Evolutionary conservation across 2,113 vertebrate species (phyloP).

Genomic region (Tychaedon coryphoeus): DNA sequence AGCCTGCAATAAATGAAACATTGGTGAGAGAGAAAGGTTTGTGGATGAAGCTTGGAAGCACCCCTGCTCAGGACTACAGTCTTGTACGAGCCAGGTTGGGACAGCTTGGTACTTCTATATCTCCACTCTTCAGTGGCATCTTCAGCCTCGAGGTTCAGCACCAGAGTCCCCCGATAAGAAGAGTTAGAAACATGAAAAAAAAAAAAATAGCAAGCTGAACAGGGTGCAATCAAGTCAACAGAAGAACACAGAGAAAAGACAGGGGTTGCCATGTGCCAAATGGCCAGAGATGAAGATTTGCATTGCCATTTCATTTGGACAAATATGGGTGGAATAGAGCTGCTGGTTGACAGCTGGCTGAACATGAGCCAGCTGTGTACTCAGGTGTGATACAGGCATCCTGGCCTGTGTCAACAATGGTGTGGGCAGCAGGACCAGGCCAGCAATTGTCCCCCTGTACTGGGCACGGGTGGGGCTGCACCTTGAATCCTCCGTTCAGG

Average conservation of each 20-base stretch:
- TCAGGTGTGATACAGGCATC: neutral
- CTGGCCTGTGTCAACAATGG: neutral
- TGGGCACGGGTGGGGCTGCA: neutral
- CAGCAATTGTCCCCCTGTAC: neutral
- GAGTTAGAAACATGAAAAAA: neutral
- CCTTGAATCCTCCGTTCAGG: neutral
- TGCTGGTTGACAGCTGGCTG: neutral
- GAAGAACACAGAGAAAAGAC: neutral
- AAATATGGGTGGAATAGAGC: neutral
- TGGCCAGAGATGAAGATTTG: neutral
- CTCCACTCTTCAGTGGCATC: neutral
- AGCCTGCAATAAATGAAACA: constrained; percentile 16
- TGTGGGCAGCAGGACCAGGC: neutral
- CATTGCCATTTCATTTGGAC: neutral
- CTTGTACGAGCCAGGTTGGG: neutral
- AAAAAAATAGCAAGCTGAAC: neutral
- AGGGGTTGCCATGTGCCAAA: neutral
- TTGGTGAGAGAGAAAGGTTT: neutral
- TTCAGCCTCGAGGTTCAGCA: neutral
- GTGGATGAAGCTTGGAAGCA: neutral
- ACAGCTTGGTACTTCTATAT: neutral
- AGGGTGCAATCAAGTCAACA: neutral
- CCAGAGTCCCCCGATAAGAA: accelerated
- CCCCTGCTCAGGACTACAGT: neutral
- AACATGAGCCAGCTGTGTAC: neutral